phyloP scores from a whole-genome alignment of 2,797 vertebrate species.

The Botia almorhae region DNA sequence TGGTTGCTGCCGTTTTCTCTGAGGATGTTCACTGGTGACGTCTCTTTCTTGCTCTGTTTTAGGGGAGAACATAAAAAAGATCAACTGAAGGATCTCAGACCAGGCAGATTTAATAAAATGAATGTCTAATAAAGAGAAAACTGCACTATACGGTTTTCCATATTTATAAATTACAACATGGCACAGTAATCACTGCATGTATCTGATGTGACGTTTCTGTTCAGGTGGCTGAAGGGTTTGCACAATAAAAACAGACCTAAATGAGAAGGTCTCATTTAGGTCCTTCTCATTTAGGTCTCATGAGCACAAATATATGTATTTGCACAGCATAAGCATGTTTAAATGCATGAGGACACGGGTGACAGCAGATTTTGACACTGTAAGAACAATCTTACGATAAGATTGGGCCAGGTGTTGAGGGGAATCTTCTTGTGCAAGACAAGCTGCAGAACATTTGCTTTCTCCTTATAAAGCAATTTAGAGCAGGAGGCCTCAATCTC shows the following conservation, averaged over 20 bases:
- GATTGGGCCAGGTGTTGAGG: conserved; percentile 89
- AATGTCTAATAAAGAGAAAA: too few relatives aligned
- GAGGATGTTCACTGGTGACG: conserved; percentile 68
- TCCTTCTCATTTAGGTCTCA: too few relatives aligned
- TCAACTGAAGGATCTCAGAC: neutral
- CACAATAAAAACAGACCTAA: too few relatives aligned
- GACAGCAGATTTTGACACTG: too few relatives aligned
- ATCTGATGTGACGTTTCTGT: too few relatives aligned
- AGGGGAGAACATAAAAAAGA: conserved; percentile 6
- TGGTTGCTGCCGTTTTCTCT: conserved; percentile 81
- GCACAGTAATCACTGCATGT: too few relatives aligned
- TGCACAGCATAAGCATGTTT: neutral
- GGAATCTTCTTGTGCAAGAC: conserved; percentile 96
- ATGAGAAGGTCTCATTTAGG: too few relatives aligned
- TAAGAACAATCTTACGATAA: conserved; percentile 79
- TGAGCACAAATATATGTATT: neutral
- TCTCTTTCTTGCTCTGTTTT: conserved; percentile 82
- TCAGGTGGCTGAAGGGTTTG: too few relatives aligned
- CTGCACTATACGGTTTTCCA: too few relatives aligned
- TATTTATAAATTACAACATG: too few relatives aligned
- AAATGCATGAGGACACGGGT: neutral
- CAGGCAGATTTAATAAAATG: too few relatives aligned
- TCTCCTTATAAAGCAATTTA: conserved; percentile 89
- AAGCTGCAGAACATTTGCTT: conserved; percentile 87
- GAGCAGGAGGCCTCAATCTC: conserved; percentile 95